A percentile compares a stretch with the other conserved stretches of the same genome.
Conservation (phyloP, 2,888 invertebrate species). For the Melanchra persicariae region DNA sequence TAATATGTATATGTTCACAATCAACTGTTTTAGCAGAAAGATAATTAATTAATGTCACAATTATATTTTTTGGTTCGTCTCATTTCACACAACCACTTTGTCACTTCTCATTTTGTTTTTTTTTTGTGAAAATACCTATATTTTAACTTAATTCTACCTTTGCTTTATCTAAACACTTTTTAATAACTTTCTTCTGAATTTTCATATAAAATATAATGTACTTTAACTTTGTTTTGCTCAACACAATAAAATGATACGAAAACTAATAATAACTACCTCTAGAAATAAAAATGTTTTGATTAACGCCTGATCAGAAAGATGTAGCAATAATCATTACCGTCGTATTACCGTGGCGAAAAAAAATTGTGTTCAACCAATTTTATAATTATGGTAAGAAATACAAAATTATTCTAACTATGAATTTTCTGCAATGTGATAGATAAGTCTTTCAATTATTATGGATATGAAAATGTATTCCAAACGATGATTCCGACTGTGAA, state of each 20-base stretch:
- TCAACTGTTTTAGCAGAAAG: too few relatives aligned
- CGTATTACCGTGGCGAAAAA: neutral
- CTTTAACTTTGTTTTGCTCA: neutral
- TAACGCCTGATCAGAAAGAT: constrained; percentile 7
- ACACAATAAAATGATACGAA: neutral
- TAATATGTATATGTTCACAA: too few relatives aligned
- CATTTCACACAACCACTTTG: too few relatives aligned
- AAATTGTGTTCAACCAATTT: too few relatives aligned
- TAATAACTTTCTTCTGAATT: neutral
- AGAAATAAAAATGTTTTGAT: neutral
- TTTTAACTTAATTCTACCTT: constrained; percentile 1
- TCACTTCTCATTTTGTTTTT: neutral
- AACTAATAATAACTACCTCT: neutral
- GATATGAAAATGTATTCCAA: too few relatives aligned
- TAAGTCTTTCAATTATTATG: too few relatives aligned
- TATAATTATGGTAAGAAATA: too few relatives aligned
- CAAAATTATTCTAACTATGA: too few relatives aligned
- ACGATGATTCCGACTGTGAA: too few relatives aligned
- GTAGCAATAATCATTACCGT: neutral
- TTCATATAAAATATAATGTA: neutral
- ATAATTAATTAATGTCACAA: too few relatives aligned
- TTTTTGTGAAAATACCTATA: neutral
- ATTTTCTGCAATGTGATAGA: too few relatives aligned
- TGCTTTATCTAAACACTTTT: constrained; percentile 1
- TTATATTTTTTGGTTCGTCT: too few relatives aligned